These are phyloP conservation scores for Kradibia gibbosae DNA, from an alignment of 1,140 invertebrate species.

Conservation along the genomic window DNA sequence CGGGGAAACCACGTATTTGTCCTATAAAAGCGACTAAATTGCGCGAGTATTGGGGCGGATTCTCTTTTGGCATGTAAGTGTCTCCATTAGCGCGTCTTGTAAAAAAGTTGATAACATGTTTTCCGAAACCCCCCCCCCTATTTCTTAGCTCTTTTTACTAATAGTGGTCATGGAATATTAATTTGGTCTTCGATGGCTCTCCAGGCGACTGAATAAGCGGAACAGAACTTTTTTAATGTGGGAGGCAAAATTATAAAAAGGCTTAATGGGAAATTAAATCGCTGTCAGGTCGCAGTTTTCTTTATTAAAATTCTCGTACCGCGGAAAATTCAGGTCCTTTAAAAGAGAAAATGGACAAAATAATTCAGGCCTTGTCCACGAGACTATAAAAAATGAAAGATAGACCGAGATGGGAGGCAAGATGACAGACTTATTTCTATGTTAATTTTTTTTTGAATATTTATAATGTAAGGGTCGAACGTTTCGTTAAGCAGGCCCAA, in stretches of 20 bases:
- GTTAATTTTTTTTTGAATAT: neutral
- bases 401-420: neutral
- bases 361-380: neutral
- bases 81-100: no score
- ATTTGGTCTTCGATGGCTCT: neutral
- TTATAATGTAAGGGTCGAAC: neutral
- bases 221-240: neutral
- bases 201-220: neutral
- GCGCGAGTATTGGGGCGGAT: neutral
- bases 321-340: neutral
- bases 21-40: neutral
- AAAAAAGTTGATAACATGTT: neutral
- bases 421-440: conserved; percentile 15
- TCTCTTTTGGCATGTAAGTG: neutral
- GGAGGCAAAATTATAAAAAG: neutral
- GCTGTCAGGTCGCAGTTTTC: neutral
- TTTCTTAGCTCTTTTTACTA: neutral
- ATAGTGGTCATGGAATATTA: neutral
- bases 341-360: neutral
- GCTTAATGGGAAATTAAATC: neutral
- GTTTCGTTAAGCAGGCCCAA: neutral
- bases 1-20: neutral
- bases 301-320: neutral
- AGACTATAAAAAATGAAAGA: neutral
- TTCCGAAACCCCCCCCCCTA: neutral